Percentiles rank a stretch among this genome's conserved stretches.
phyloP scores from a whole-genome alignment of 1,140 invertebrate species.

The Megalonaias nervosa region DNA sequence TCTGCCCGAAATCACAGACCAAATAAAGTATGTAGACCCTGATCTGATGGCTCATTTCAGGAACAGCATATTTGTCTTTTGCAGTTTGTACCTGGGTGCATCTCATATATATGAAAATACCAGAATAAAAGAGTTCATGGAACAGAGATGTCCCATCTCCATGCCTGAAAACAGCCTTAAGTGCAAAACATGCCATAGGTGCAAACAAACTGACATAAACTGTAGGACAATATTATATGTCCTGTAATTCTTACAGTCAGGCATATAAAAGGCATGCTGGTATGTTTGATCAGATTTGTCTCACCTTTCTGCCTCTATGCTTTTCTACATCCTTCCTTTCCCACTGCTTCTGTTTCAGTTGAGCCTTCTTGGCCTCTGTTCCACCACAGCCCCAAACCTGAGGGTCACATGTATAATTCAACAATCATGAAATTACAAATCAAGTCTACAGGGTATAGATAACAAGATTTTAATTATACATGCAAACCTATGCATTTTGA shows the following conservation, averaged over 20 bases:
- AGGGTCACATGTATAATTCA: slow-evolving; percentile 11
- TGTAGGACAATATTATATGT: neutral
- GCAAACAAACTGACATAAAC: too few species aligned
- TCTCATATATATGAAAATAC: too few species aligned
- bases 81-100: too few species aligned
- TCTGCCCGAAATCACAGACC: too few species aligned
- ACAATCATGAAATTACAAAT: neutral
- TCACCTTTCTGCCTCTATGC: slow-evolving; percentile 75
- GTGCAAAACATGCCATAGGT: neutral
- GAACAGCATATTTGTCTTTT: too few species aligned
- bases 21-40: too few species aligned
- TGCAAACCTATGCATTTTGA: neutral
- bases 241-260: neutral
- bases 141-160: neutral
- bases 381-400: slow-evolving; percentile 69
- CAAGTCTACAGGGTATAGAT: neutral
- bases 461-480: neutral
- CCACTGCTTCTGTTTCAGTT: slow-evolving; percentile 92
- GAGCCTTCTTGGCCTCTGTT: slow-evolving; percentile 78
- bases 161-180: neutral
- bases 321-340: slow-evolving; percentile 89
- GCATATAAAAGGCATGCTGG: neutral
- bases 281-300: neutral
- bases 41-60: too few species aligned
- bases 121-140: neutral